Conservation (phyloP, 2,888 invertebrate genomes). For the Cephus nigrinus region DNA sequence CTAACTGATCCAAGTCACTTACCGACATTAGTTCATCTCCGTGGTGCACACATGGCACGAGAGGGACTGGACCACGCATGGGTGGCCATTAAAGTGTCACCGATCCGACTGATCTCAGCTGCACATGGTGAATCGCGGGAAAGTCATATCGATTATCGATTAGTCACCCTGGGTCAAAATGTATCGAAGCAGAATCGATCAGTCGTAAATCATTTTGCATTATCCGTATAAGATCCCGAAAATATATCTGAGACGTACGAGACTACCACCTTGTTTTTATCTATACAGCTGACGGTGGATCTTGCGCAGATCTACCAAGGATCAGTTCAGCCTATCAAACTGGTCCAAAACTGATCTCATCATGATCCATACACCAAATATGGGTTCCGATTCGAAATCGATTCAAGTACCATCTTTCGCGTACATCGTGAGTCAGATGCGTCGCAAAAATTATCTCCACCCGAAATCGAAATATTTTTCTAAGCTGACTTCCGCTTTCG, state of each 20-base stretch:
- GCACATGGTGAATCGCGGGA: not conserved
- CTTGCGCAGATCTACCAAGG: too few relatives aligned
- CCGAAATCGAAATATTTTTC: not conserved
- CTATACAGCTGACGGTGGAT: too few relatives aligned
- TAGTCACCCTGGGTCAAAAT: not conserved
- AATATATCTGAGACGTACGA: too few relatives aligned
- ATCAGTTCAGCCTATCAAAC: too few relatives aligned
- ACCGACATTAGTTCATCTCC: not conserved
- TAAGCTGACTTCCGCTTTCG: not conserved
- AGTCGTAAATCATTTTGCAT: too few relatives aligned
- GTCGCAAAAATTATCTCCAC: not conserved
- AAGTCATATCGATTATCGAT: not conserved
- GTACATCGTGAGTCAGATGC: not conserved
- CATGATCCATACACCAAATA: too few relatives aligned
- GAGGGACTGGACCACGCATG: not conserved
- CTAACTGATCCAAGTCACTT: not conserved
- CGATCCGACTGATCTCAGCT: not conserved
- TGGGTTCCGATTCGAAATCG: too few relatives aligned
- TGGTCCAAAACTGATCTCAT: too few relatives aligned
- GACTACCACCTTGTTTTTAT: too few relatives aligned
- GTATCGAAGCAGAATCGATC: too few relatives aligned
- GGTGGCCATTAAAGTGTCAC: not conserved
- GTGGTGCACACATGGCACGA: not conserved
- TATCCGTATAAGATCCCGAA: too few relatives aligned
- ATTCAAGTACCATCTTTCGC: too few relatives aligned